Evolutionary conservation across 2,113 vertebrate genomes (phyloP).

Genomic region (Empidonax traillii): DNA sequence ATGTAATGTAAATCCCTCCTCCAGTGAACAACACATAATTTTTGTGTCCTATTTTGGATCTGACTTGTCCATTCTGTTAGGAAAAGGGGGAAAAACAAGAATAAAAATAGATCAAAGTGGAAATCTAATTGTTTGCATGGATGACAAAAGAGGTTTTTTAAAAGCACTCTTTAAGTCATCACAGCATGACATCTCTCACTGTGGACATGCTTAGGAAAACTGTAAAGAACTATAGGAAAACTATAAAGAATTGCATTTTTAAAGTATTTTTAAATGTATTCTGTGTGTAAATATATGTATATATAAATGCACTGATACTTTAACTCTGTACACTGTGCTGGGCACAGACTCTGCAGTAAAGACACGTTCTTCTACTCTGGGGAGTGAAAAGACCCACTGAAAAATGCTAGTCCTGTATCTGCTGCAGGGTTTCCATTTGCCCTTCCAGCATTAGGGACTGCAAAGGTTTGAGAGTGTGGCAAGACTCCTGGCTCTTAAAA

Average conservation of each 20-base stretch:
- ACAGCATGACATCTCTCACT: neutral
- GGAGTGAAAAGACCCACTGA: neutral
- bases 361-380: neutral
- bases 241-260: neutral
- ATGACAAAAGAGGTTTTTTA: neutral
- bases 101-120: neutral
- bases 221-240: neutral
- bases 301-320: neutral
- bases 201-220: accelerated
- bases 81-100: neutral
- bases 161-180: neutral
- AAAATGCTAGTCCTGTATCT: neutral
- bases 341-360: neutral
- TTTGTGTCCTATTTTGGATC: neutral
- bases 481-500: neutral
- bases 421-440: neutral
- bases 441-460: neutral
- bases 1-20: neutral
- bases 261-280: neutral
- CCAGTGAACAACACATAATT: neutral
- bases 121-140: neutral
- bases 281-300: neutral
- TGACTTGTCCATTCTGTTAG: neutral
- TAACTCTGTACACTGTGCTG: neutral
- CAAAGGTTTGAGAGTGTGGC: neutral